A percentile compares a stretch with the other conserved stretches of the same genome.
These are phyloP conservation scores for Ctenodactylus gundi DNA, from an alignment of 2,113 vertebrate genomes.

Conservation along the genomic window DNA sequence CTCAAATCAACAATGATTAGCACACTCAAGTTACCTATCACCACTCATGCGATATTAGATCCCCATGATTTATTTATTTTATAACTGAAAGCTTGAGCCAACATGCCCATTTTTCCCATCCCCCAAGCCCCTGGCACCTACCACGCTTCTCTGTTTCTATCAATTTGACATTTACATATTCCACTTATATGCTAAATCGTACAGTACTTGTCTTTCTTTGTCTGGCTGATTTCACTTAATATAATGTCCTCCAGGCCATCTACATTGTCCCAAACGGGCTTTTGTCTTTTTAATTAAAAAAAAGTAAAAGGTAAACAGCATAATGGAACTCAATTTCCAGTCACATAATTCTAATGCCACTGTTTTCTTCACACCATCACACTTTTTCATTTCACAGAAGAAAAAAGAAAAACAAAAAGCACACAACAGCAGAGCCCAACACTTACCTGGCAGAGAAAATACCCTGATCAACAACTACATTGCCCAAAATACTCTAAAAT, in stretches of 20 bases:
- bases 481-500: not conserved
- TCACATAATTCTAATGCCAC: not conserved
- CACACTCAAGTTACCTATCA: too few relatives aligned
- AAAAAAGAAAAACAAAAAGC: not conserved
- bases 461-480: too few relatives aligned
- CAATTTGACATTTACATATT: not conserved
- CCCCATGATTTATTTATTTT: not conserved
- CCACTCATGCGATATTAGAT: not conserved
- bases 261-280: not conserved
- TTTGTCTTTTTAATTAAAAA: not conserved
- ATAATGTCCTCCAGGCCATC: not conserved
- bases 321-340: not conserved
- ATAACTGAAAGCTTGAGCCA: not conserved
- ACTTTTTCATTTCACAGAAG: not conserved
- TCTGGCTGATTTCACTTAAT: not conserved
- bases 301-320: not conserved
- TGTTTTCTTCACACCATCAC: fast-evolving
- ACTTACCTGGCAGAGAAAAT: too few relatives aligned
- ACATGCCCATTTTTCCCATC: too few relatives aligned
- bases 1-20: not conserved
- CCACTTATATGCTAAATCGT: too few relatives aligned
- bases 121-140: not conserved
- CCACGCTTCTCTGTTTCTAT: not conserved
- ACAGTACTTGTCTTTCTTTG: not conserved
- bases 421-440: not conserved